Conservation (phyloP, 2,113 vertebrate species). For the Puffinus mauretanicus region DNA sequence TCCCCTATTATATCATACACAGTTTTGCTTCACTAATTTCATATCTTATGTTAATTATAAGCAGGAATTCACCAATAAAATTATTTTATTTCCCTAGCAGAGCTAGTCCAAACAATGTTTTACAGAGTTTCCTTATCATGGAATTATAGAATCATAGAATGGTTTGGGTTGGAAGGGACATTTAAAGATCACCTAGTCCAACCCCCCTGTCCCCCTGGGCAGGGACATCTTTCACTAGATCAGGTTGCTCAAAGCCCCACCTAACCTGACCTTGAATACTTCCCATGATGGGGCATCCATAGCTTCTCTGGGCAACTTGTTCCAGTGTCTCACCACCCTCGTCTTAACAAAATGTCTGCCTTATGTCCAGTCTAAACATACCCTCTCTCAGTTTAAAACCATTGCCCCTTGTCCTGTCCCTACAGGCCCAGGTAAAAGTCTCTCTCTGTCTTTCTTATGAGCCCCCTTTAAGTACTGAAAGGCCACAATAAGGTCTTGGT, state of each 20-base stretch:
- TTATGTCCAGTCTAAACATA: not conserved
- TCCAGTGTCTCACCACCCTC: not conserved
- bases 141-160: not conserved
- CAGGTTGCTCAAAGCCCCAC: not conserved
- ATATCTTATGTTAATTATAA: not conserved
- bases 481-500: not conserved
- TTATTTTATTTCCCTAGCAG: not conserved
- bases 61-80: not conserved
- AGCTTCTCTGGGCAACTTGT: not conserved
- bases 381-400: not conserved
- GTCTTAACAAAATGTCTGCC: not conserved
- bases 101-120: not conserved
- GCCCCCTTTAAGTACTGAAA: not conserved
- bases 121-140: not conserved
- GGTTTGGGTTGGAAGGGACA: not conserved
- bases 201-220: fast-evolving
- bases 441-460: not conserved
- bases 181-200: not conserved
- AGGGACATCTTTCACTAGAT: not conserved
- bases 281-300: not conserved
- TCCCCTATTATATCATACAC: not conserved
- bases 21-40: not conserved
- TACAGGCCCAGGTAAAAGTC: too few species aligned
- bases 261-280: not conserved
- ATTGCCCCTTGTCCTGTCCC: not conserved